Percentiles rank a stretch among this genome's conserved stretches.
These are phyloP conservation scores for Toxostoma redivivum DNA, from an alignment of 2,113 vertebrate species.

Conservation along the genomic window DNA sequence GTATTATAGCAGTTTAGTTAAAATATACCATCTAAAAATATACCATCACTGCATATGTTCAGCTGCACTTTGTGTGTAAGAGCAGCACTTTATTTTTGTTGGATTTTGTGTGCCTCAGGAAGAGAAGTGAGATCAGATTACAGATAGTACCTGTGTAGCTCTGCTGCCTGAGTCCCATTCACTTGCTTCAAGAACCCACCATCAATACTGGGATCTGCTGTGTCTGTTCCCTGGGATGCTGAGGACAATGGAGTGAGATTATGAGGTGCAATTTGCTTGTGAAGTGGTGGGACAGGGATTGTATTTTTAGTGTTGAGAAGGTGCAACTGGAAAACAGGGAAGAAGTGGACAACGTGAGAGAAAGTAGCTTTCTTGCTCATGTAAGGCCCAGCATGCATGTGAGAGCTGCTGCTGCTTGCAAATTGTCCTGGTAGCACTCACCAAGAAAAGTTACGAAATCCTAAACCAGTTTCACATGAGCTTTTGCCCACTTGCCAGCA, in stretches of 20 bases:
- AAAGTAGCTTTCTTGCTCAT: not conserved
- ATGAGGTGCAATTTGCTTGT: not conserved
- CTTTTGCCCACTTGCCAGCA: not conserved
- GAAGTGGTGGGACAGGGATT: not conserved
- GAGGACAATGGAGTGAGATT: not conserved
- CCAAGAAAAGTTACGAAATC: not conserved
- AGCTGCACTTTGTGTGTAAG: not conserved
- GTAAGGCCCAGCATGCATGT: not conserved
- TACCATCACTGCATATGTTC: not conserved
- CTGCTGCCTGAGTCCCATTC: not conserved
- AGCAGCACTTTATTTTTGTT: not conserved
- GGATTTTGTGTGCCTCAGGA: not conserved
- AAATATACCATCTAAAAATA: not conserved
- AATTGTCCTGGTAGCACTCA: not conserved
- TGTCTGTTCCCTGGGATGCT: not conserved
- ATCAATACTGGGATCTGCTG: not conserved
- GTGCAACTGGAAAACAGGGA: not conserved
- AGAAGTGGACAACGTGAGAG: not conserved
- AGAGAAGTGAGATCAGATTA: not conserved
- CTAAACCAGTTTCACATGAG: not conserved
- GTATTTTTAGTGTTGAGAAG: not conserved
- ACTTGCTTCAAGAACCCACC: not conserved
- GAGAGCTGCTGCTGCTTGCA: not conserved
- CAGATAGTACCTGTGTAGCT: not conserved
- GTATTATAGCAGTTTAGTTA: not conserved